These are phyloP conservation scores for Oryctolagus cuniculus DNA, from an alignment of 2,113 vertebrate genomes.

Conservation along the genomic window DNA sequence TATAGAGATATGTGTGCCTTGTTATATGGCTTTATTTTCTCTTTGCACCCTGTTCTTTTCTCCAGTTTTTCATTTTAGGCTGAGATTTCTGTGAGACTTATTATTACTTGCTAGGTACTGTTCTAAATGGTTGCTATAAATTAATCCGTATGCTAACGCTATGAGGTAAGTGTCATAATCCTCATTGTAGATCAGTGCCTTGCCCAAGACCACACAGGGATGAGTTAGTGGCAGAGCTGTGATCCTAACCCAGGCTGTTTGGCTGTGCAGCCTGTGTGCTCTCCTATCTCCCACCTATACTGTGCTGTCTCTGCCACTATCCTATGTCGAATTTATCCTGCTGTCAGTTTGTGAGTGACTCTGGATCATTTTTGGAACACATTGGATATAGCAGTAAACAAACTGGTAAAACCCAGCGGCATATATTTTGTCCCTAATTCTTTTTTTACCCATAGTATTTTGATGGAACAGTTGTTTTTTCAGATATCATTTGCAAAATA, in stretches of 20 bases:
- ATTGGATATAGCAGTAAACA: not conserved
- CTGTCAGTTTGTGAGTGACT: not conserved
- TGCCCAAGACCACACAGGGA: not conserved
- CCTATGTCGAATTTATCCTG: not conserved
- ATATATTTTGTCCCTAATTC: not conserved
- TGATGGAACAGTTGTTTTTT: not conserved
- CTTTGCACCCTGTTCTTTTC: not conserved
- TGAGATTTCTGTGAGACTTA: not conserved
- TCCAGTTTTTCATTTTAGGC: not conserved
- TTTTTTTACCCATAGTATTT: slow-evolving; percentile 33
- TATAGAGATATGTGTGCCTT: not conserved
- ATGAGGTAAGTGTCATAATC: not conserved
- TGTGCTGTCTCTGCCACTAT: too few species aligned
- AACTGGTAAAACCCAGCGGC: not conserved
- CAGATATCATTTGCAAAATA: not conserved
- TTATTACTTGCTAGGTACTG: not conserved
- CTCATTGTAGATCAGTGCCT: not conserved
- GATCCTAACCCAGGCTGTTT: not conserved
- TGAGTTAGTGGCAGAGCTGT: not conserved
- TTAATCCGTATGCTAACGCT: not conserved
- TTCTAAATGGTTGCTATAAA: not conserved
- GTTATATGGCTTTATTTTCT: slow-evolving; percentile 15
- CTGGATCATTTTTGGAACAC: not conserved
- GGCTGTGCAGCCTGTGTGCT: not conserved
- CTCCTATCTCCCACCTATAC: not conserved